These are phyloP conservation scores for Parazoanthus atlanticus DNA, from an alignment of 92 coral and sea anemone species.

Conservation along the genomic window DNA sequence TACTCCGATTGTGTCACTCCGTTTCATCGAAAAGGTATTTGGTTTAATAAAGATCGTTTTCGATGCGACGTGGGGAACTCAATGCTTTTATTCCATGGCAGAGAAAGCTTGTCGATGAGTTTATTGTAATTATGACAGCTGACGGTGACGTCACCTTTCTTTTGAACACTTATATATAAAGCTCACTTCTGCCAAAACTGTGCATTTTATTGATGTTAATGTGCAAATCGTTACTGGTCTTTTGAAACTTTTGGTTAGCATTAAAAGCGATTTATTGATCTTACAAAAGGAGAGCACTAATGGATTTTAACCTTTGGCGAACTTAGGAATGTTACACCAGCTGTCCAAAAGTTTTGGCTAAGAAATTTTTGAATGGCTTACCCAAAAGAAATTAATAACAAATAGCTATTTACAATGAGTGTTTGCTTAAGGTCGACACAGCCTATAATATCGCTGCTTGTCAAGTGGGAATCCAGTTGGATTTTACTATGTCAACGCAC, in stretches of 20 bases:
- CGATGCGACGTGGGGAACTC: conserved; percentile 1
- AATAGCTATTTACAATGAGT: conserved; percentile 58
- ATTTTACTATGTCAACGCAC: conserved; percentile 74
- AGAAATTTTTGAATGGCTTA: conserved; percentile 35
- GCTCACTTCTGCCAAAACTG: conserved; percentile 30
- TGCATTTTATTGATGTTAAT: conserved; percentile 26
- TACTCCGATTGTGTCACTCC: background rate
- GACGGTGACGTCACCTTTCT: conserved; percentile 20
- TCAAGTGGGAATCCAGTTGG: conserved; percentile 66
- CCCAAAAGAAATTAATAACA: conserved; percentile 69
- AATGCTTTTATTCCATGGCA: background rate
- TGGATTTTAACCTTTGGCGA: background rate
- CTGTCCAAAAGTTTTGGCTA: conserved; percentile 28
- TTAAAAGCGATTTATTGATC: background rate
- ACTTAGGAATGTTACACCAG: conserved; percentile 28
- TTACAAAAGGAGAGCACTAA: background rate
- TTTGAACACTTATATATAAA: conserved; percentile 20
- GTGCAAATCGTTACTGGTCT: background rate
- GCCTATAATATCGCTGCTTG: conserved; percentile 78
- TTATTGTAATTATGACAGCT: conserved; percentile 33
- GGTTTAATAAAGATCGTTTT: background rate
- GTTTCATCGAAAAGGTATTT: background rate
- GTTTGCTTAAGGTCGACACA: conserved; percentile 61
- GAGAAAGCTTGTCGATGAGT: conserved; percentile 7
- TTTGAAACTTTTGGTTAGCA: background rate